Evolutionary conservation across 2,113 vertebrate genomes (phyloP), one percentile per base, ranked within the genome.

Genomic region (Ahaetulla prasina): DNA sequence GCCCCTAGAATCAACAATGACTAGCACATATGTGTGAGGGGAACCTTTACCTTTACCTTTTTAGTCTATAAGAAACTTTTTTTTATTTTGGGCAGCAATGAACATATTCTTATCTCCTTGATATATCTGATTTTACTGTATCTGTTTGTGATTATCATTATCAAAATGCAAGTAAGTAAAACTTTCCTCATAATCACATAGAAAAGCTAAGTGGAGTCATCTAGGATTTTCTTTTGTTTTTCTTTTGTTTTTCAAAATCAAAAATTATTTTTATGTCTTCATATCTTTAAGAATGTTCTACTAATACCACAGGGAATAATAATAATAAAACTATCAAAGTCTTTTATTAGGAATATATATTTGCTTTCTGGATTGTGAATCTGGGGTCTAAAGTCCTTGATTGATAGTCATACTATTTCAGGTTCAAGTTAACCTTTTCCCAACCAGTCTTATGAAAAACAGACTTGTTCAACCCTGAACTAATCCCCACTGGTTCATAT

Each of bases 61-160:
- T 89, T 47, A 50, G 49, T 50, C 49, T 50, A 10, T 50, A 50
- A 8, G 9, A n/a, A n/a, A n/a, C n/a, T 54, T 84, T 89, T 89
- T 68, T 92, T 92, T 49, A 53, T 92, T 92, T 49, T 92, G 22
- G 11, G 14, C 88, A 89, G 50, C 53, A 92, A 85, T 89, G 27
- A 85, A 91, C 18, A 30, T 14, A 91, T 3, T 27, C 3, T n/a
- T 84, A 55, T 49, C 6, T 92, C 85, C 54, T 47, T 85, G 35
- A 22, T 20, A 60, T 89, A 20, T 2, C 10, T 12, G 52, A 88
- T 92, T 86, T 89, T 12, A 89, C 49, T 92, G 12, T 68, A 35
- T 49, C 11, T 60, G n/a, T 39, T 89, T 54, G 20, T 57, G 30
- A 85, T 22, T 89, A 53, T 89, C 63, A 92, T 85, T 57, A 53